phyloP scores from a whole-genome alignment of 2,888 invertebrate genomes.

The Tetrapedia diversipes region DNA sequence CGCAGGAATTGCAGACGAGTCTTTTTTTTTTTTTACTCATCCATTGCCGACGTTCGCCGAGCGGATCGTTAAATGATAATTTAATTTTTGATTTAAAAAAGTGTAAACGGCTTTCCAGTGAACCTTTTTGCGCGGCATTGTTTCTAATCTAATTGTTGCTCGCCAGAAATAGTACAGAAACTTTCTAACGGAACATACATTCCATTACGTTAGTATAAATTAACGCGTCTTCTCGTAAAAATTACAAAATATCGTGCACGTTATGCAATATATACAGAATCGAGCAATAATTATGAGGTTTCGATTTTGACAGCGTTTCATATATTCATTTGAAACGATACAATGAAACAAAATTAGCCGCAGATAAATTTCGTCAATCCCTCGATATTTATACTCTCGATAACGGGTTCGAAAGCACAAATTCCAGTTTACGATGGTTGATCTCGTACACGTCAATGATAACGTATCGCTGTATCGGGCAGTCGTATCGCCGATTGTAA shows the following conservation, averaged over 20 bases:
- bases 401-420: constrained; percentile 18
- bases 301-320: neutral
- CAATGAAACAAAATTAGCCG: constrained; percentile 14
- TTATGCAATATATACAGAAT: neutral
- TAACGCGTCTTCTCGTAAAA: too few species aligned
- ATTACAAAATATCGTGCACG: too few species aligned
- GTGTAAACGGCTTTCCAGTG: neutral
- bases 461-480: constrained; percentile 10
- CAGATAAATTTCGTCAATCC: neutral
- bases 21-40: neutral
- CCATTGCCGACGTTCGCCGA: neutral
- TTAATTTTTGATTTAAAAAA: constrained; percentile 11
- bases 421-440: constrained; percentile 19
- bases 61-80: too few species aligned
- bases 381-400: constrained; percentile 2
- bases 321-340: constrained; percentile 1
- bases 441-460: constrained; percentile 9
- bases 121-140: neutral
- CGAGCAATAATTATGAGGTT: neutral
- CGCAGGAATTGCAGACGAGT: neutral
- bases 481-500: constrained; percentile 15
- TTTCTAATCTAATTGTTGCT: too few species aligned
- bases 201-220: too few species aligned
- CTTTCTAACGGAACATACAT: too few species aligned
- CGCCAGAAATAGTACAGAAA: too few species aligned